Percentiles rank a stretch among this genome's conserved stretches.
These are phyloP conservation scores for Cyanoliseus patagonus DNA, from an alignment of 2,113 vertebrate species.

Conservation along the genomic window DNA sequence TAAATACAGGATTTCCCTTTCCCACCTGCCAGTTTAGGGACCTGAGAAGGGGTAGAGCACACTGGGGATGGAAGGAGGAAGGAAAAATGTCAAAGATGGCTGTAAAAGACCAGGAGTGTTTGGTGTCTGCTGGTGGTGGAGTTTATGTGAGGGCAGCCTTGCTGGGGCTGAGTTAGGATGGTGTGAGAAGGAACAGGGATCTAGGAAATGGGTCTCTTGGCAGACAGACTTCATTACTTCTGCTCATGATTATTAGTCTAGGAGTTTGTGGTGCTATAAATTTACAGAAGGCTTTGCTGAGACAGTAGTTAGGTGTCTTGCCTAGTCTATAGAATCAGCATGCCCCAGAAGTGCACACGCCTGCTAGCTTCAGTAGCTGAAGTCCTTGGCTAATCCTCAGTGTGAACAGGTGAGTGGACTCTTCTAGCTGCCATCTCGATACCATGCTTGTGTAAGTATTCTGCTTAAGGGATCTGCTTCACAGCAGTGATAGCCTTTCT, in stretches of 20 bases:
- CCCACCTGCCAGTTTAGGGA: not conserved
- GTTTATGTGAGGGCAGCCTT: not conserved
- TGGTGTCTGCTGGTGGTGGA: not conserved
- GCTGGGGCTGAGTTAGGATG: not conserved
- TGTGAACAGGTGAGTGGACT: not conserved
- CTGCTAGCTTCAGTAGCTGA: not conserved
- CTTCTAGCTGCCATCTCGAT: not conserved
- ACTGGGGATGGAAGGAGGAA: not conserved
- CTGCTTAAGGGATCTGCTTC: not conserved
- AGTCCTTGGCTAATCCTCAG: fast-evolving
- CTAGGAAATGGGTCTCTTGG: not conserved
- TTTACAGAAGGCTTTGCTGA: not conserved
- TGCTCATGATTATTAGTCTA: not conserved
- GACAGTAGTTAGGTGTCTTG: not conserved
- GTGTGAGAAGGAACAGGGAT: not conserved
- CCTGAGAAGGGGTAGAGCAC: not conserved
- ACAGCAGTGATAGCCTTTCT: not conserved
- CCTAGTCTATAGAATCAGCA: not conserved
- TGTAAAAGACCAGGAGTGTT: not conserved
- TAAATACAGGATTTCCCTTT: not conserved
- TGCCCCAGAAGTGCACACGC: not conserved
- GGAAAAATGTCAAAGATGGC: not conserved
- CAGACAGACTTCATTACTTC: not conserved
- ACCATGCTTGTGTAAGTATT: not conserved
- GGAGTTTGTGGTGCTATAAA: not conserved